These are phyloP conservation scores for Nemapogon koenigi DNA, from an alignment of 2,888 invertebrate genomes.

Conservation along the genomic window DNA sequence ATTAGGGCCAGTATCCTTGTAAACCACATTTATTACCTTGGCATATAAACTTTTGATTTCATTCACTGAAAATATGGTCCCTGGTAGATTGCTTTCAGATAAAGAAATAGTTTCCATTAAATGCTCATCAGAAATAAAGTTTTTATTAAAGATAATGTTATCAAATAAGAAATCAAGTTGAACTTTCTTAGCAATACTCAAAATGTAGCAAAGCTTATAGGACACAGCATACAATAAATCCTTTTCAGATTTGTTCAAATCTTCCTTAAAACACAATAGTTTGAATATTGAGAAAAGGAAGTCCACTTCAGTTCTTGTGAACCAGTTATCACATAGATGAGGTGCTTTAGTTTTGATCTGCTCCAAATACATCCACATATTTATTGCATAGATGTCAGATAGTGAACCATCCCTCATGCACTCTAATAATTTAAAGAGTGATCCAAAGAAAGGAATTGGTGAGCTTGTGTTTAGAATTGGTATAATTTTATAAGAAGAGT, in stretches of 20 bases:
- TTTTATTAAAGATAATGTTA: constrained; percentile 65
- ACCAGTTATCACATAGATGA: constrained; percentile 65
- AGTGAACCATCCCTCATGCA: constrained; percentile 34
- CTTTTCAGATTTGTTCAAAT: constrained; percentile 38
- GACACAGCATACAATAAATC: constrained; percentile 61
- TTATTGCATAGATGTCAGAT: constrained; percentile 39
- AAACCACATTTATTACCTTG: constrained; percentile 42
- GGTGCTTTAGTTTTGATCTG: constrained; percentile 34
- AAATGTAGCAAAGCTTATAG: constrained; percentile 66
- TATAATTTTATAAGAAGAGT: constrained; percentile 37
- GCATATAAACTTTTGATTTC: constrained; percentile 49
- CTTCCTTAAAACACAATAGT: constrained; percentile 28
- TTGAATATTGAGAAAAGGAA: constrained; percentile 59
- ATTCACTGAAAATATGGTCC: constrained; percentile 34
- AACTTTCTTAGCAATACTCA: constrained; percentile 62
- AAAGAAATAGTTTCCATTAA: constrained; percentile 61
- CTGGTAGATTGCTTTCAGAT: constrained; percentile 43
- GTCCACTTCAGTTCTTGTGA: constrained; percentile 68
- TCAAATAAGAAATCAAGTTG: constrained; percentile 66
- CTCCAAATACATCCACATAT: constrained; percentile 42
- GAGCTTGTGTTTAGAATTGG: constrained; percentile 40
- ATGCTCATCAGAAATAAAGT: constrained; percentile 65
- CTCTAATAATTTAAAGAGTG: constrained; percentile 38
- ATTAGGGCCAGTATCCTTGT: constrained; percentile 32
- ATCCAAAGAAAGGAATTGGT: constrained; percentile 44